phyloP scores from a whole-genome alignment of 2,113 vertebrate species.

The Menura novaehollandiae region DNA sequence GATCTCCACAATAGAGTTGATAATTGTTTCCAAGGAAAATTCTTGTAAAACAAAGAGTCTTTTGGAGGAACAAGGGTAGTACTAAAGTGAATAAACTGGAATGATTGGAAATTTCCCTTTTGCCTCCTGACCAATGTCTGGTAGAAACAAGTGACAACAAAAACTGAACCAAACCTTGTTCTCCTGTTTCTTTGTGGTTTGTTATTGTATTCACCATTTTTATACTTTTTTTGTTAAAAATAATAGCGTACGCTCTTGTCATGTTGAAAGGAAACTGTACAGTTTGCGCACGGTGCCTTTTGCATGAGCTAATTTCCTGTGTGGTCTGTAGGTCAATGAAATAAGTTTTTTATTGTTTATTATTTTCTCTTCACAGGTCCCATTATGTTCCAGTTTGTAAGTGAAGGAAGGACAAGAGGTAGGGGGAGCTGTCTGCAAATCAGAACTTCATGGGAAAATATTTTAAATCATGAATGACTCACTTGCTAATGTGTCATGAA shows the following conservation, averaged over 20 bases:
- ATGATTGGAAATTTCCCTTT: background rate
- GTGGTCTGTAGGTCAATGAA: background rate
- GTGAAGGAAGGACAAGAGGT: background rate
- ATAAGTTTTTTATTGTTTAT: background rate
- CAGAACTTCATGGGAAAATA: background rate
- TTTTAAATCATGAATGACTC: conserved; percentile 4
- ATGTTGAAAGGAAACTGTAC: background rate
- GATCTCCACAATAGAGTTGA: background rate
- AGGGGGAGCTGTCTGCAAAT: background rate
- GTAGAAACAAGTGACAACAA: background rate
- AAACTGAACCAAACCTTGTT: background rate
- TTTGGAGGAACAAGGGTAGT: background rate
- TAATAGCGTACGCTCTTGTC: background rate
- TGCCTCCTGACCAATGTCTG: background rate
- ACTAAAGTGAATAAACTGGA: background rate
- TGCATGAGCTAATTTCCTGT: background rate
- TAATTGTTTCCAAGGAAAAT: background rate
- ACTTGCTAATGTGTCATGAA: background rate
- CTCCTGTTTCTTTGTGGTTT: background rate
- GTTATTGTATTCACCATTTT: background rate
- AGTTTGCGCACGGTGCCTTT: background rate
- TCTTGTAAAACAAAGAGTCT: background rate
- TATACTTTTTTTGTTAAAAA: background rate
- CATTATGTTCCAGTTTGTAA: background rate
- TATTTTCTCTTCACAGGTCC: background rate